phyloP scores from a whole-genome alignment of 1,140 invertebrate genomes.

The Gryon sp. region DNA sequence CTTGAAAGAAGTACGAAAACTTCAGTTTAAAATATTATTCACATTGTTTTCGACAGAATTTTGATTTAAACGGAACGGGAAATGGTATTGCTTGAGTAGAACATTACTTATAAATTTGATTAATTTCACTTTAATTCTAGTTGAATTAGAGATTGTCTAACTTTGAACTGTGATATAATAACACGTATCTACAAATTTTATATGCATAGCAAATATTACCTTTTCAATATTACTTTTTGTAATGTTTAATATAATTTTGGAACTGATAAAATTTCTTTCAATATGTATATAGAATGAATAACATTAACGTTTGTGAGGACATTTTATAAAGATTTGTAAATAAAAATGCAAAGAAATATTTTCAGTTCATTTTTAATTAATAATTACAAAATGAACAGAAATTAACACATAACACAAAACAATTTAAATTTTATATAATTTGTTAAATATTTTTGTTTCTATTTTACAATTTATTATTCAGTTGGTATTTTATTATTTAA shows the following conservation, averaged over 20 bases:
- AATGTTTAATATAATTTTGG: too few relatives aligned
- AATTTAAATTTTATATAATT: background rate
- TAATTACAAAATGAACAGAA: too few relatives aligned
- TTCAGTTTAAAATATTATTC: slow-evolving; percentile 10
- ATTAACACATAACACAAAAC: too few relatives aligned
- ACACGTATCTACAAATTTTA: background rate
- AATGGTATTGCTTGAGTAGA: slow-evolving; percentile 45
- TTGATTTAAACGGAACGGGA: slow-evolving; percentile 12
- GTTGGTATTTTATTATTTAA: too few relatives aligned
- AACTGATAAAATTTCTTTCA: too few relatives aligned
- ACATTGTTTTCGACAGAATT: background rate
- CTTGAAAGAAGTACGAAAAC: slow-evolving; percentile 69
- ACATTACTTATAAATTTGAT: background rate
- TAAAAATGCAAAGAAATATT: too few relatives aligned
- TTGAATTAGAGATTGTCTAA: slow-evolving; percentile 22
- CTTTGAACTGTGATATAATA: slow-evolving; percentile 13
- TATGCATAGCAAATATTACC: too few relatives aligned
- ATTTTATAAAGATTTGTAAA: too few relatives aligned
- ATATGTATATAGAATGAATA: too few relatives aligned
- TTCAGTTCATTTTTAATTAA: too few relatives aligned
- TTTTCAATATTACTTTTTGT: slow-evolving; percentile 1
- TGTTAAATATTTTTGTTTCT: background rate
- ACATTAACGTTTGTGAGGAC: too few relatives aligned
- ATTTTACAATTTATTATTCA: too few relatives aligned
- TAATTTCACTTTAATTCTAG: slow-evolving; percentile 8